Base-by-base conservation (phyloP, 30 jellyfish, hydroid and myxozoan species). In the Aurelia aurita complex sp. Pacific region DNA sequence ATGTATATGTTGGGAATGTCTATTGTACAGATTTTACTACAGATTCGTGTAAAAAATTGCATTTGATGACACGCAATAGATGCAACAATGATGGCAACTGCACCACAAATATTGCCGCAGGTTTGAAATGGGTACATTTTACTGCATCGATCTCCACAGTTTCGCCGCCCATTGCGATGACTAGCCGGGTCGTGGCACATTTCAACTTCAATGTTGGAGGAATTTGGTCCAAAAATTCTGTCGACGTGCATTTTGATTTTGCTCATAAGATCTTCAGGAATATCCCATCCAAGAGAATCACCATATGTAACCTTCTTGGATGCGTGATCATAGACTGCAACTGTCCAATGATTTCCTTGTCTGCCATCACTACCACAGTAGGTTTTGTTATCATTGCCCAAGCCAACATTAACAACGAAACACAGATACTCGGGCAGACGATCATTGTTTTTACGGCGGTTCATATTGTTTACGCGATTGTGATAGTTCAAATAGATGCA, bases 61-160 rank as follows among this genome's bases (percentile, higher is more conserved):
- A 51, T 74, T 74, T 29, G n/a, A 54, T 46, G 73, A 13, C 77
- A 59, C 15, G 77, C 63, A 60, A 77, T 62, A 15, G 77, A 29
- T 13, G 67, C 65, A 13, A 59, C 67, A 38, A 59, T 36, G 67
- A 54, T 61, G 40, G 64, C 65, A 64, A 77, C 68, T 7, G 43
- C 65, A 8, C 87, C 87, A 77, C 87, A 77, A 40, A 77, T 46
- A 77, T 59, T 77, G 76, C 87, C 87, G 23, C 87, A 59, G 40
- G 61, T 59, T 38, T 77, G 78, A n/a, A 77, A 34, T 15, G 87
- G 87, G 67, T 77, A 77, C 43, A 73, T 16, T 73, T 8, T 43
- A 35, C 55, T 18, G 70, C 83, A 73, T 43, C 36, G 10, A 23
- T 69, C 62, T 69, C 64, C 19, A 69, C 61, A 69, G 64, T 14